phyloP scores from a whole-genome alignment of 2,797 vertebrate species.

The Pitangus sulphuratus region DNA sequence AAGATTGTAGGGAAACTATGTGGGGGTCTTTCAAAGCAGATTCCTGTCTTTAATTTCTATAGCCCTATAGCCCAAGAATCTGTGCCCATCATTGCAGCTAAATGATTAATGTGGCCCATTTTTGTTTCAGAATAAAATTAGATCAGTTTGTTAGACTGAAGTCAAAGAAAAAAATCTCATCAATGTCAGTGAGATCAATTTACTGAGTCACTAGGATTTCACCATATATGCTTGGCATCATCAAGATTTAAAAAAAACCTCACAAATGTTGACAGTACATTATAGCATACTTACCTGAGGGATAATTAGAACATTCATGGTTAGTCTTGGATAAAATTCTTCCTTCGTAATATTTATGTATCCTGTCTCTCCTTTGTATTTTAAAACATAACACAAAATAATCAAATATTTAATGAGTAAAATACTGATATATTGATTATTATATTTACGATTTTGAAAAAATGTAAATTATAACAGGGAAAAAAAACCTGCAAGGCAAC shows the following conservation, averaged over 20 bases:
- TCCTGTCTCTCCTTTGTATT: background rate
- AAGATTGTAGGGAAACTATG: background rate
- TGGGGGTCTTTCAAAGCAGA: background rate
- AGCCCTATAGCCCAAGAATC: background rate
- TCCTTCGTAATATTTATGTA: background rate
- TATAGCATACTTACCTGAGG: background rate
- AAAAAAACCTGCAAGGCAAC: background rate
- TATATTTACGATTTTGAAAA: background rate
- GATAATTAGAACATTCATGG: background rate
- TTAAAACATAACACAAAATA: background rate
- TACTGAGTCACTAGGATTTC: background rate
- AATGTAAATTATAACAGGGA: background rate
- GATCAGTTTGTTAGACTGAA: background rate
- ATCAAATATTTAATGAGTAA: background rate
- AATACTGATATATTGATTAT: background rate
- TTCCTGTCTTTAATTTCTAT: background rate
- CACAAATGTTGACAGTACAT: background rate
- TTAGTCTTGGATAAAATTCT: background rate
- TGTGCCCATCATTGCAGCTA: background rate
- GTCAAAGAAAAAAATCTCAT: background rate
- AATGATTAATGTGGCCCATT: background rate
- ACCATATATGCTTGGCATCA: background rate
- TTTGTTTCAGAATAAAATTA: background rate
- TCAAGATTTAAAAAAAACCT: background rate
- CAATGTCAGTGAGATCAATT: background rate